These are phyloP conservation scores for Chironomus riparius DNA, from an alignment of 2,888 invertebrate species.

Conservation along the genomic window DNA sequence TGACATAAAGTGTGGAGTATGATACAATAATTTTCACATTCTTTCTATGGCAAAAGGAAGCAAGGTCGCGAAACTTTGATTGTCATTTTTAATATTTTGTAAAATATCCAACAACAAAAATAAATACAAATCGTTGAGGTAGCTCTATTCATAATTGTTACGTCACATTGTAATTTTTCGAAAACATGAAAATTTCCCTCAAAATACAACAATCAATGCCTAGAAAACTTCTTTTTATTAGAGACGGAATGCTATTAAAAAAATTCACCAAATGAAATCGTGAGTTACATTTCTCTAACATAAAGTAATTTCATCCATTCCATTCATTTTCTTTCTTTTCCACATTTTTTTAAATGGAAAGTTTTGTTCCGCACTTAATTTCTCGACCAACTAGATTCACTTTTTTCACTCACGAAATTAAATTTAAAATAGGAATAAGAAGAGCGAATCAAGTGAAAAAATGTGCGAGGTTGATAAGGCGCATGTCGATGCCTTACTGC, in stretches of 20 bases:
- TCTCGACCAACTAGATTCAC: neutral
- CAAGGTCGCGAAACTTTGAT: neutral
- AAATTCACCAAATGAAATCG: neutral
- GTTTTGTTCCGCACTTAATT: neutral
- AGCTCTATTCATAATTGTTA: neutral
- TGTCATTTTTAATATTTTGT: too few species aligned
- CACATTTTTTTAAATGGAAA: neutral
- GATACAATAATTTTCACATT: too few species aligned
- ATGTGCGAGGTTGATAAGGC: too few species aligned
- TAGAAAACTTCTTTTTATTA: neutral
- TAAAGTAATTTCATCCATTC: neutral
- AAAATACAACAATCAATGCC: neutral
- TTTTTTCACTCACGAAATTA: neutral
- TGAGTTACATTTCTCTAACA: neutral
- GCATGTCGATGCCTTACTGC: too few species aligned
- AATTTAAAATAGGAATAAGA: neutral
- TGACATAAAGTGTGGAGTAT: neutral
- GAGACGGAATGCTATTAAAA: neutral
- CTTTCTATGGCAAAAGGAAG: neutral
- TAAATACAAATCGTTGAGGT: too few species aligned
- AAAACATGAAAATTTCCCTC: neutral
- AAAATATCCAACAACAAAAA: too few species aligned
- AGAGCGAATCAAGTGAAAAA: too few species aligned
- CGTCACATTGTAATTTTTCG: neutral
- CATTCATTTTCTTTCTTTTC: neutral